Evolutionary conservation across 2,113 vertebrate species (phyloP), one percentile per base, ranked within the genome.

Genomic region (Leptosomus discolor): DNA sequence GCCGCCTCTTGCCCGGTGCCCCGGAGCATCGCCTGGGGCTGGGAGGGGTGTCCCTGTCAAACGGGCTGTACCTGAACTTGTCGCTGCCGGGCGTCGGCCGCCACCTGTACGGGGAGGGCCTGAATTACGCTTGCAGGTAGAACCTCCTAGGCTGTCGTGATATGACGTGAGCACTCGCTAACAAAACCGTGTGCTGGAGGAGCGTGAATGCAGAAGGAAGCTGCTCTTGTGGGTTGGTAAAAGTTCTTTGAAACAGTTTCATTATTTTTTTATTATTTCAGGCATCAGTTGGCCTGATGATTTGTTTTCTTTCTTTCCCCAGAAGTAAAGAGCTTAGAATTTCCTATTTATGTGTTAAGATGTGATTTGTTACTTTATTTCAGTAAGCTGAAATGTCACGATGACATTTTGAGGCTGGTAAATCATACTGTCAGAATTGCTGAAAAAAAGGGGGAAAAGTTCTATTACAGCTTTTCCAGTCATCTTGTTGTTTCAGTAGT

Each of bases 21-120:
- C 22, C 13, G 17, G 51, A 5, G 41, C n/a, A 5, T 21, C 13
- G 56, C 17, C 27, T 4, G 9, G 15, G 16, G 8, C 13, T 2
- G 26, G 14, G 19, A 11, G 37, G 29, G 12, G 5, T 6, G 70
- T 15, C 16, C 43, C 36, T 5, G 6, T 2, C 34, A 2, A 3
- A 14, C 4, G 19, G 34, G 73, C 39, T 24, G 5, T 4, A 1
- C 16, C 12, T 0, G 17, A 9, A 5, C 16, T 8, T 0, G 56
- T 1, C 4, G 39, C 39, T 9, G 70, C 36, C 14, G 34, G 20
- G 1, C 4, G 75, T 10, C 27, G 46, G 54, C 45, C n/a, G 54
- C 53, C 29, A 14, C 18, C 30, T 2, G 5, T 12, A 0, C 34
- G 1, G 57, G 57, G 22, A 3, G 2, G 41, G 30, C 34, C n/a